Percentiles rank a stretch among this genome's conserved stretches.
Conservation (phyloP, 37 sponge, comb jelly and placozoan genomes). For the Tethya wilhelma region DNA sequence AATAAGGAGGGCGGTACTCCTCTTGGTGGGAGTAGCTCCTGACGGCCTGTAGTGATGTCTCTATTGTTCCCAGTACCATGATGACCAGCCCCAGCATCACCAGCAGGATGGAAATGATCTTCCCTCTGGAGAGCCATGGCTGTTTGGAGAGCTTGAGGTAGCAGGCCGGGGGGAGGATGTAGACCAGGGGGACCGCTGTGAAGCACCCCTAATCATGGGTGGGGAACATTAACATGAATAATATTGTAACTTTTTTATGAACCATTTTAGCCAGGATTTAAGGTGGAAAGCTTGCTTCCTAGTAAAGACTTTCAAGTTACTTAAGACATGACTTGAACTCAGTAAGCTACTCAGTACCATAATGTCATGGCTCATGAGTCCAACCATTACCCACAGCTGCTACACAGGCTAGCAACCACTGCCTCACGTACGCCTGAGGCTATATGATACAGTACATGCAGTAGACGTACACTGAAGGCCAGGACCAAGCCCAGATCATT, state of each 20-base stretch:
- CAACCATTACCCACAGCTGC: too few species aligned
- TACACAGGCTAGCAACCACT: too few species aligned
- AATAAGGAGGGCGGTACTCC: neutral
- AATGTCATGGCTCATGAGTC: too few species aligned
- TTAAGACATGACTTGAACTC: too few species aligned
- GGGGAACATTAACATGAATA: too few species aligned
- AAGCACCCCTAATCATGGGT: slow-evolving; percentile 40
- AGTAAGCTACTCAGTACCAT: too few species aligned
- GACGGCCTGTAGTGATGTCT: slow-evolving; percentile 17
- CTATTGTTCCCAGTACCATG: slow-evolving; percentile 53
- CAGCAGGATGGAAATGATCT: slow-evolving; percentile 14
- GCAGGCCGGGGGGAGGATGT: slow-evolving; percentile 62
- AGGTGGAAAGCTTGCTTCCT: too few species aligned
- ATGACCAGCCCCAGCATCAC: slow-evolving; percentile 51
- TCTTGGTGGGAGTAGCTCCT: slow-evolving; percentile 5
- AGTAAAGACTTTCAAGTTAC: too few species aligned
- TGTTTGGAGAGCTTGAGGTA: slow-evolving; percentile 44
- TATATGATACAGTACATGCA: too few species aligned
- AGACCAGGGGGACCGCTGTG: slow-evolving; percentile 59
- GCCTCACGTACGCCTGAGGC: too few species aligned
- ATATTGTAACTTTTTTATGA: too few species aligned
- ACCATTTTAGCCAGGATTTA: too few species aligned
- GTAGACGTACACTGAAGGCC: slow-evolving; percentile 54
- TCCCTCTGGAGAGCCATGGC: slow-evolving; percentile 20
- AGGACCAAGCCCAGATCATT: slow-evolving; percentile 63